Percentiles rank a stretch among this genome's conserved stretches.
These are phyloP conservation scores for Eustalomyia histrio DNA, from an alignment of 2,888 invertebrate species.

Conservation along the genomic window DNA sequence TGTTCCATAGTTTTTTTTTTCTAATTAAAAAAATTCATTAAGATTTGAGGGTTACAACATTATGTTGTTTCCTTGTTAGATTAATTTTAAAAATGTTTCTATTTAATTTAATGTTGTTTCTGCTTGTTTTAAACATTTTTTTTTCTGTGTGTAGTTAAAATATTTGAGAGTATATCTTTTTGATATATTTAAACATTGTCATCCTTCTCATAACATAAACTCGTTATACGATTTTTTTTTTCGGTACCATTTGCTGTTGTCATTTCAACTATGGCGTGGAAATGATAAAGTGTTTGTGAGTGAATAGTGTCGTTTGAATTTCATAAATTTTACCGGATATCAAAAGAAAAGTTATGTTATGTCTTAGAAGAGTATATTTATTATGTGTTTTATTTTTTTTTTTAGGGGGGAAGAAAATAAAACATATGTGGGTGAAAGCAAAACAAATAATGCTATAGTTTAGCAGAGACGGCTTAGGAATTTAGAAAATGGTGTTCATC, in stretches of 20 bases:
- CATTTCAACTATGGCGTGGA: slow-evolving; percentile 59
- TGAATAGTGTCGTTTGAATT: slow-evolving; percentile 67
- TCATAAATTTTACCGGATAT: slow-evolving; percentile 67
- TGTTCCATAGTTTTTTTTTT: too few relatives aligned
- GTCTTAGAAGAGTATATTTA: slow-evolving; percentile 30
- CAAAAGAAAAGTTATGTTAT: slow-evolving; percentile 58
- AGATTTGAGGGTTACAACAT: too few relatives aligned
- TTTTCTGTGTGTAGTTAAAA: too few relatives aligned
- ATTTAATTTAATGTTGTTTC: too few relatives aligned
- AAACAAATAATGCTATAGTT: not conserved
- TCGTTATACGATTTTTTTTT: slow-evolving; percentile 8
- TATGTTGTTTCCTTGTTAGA: too few relatives aligned
- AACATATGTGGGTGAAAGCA: not conserved
- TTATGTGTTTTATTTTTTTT: too few relatives aligned
- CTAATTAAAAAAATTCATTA: too few relatives aligned
- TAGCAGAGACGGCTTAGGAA: not conserved
- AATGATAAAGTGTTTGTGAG: slow-evolving; percentile 67
- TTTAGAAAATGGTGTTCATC: too few relatives aligned
- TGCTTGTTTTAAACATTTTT: too few relatives aligned
- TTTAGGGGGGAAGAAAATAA: not conserved
- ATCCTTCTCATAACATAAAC: slow-evolving; percentile 39
- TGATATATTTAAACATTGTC: slow-evolving; percentile 36
- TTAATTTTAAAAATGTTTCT: too few relatives aligned
- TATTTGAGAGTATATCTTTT: slow-evolving; percentile 13
- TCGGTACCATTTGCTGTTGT: slow-evolving; percentile 23